phyloP scores from a whole-genome alignment of 2,797 vertebrate species.

The Chanos chanos region DNA sequence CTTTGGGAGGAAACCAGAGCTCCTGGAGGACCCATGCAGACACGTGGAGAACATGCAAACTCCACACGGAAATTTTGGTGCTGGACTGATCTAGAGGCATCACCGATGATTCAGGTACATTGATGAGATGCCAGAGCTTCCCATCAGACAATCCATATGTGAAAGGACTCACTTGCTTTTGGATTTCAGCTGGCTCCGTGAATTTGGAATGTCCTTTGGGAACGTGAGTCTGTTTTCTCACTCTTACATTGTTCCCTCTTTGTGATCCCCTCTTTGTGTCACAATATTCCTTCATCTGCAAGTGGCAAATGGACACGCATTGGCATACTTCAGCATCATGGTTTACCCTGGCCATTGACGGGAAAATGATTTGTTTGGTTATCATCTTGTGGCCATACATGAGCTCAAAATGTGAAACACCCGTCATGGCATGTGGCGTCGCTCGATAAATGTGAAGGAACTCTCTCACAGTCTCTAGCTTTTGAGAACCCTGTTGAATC shows the following conservation, averaged over 20 bases:
- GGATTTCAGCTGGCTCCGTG: too few relatives aligned
- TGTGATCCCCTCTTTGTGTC: slow-evolving; percentile 8
- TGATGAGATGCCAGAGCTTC: too few relatives aligned
- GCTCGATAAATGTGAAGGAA: slow-evolving; percentile 10
- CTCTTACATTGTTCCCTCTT: not conserved
- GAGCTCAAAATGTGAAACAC: slow-evolving; percentile 9
- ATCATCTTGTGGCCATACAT: slow-evolving; percentile 5
- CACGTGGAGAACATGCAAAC: too few relatives aligned
- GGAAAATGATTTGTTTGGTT: slow-evolving; percentile 2
- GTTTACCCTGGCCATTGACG: not conserved
- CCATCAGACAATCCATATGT: too few relatives aligned
- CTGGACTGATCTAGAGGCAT: too few relatives aligned
- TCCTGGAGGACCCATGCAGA: too few relatives aligned
- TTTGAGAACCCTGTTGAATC: not conserved
- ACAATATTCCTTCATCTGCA: slow-evolving; percentile 3
- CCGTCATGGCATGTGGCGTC: slow-evolving; percentile 12
- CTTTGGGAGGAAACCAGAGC: too few relatives aligned
- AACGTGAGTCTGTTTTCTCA: too few relatives aligned
- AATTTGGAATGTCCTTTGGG: too few relatives aligned
- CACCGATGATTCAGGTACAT: too few relatives aligned
- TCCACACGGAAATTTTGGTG: too few relatives aligned
- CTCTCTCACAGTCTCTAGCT: not conserved
- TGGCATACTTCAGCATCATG: not conserved
- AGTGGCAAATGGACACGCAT: not conserved
- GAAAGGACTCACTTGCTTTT: too few relatives aligned